Conservation (phyloP, 2,113 vertebrate genomes). For the Leucopsar rothschildi region DNA sequence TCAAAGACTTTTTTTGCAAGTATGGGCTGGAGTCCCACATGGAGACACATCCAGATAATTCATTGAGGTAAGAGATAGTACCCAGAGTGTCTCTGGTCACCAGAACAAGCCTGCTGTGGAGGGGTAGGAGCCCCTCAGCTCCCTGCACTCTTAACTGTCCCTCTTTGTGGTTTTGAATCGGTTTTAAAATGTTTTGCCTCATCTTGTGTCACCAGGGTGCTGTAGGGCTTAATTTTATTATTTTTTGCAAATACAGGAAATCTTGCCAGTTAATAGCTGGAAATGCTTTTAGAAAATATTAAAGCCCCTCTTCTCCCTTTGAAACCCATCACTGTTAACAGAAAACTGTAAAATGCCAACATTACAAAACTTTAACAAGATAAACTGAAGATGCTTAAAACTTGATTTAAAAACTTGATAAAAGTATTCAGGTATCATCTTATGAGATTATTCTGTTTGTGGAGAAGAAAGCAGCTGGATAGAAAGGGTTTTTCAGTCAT, state of each 20-base stretch:
- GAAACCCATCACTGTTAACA: background rate
- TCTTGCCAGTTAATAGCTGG: background rate
- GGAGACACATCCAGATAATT: slow-evolving; percentile 91
- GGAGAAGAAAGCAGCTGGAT: background rate
- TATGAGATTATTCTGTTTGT: background rate
- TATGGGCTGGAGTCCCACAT: slow-evolving; percentile 91
- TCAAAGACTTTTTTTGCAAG: slow-evolving; percentile 89
- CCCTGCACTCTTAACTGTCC: background rate
- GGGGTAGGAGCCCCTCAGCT: background rate
- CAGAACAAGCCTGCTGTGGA: background rate
- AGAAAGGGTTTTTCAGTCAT: background rate
- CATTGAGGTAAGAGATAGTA: slow-evolving; percentile 77
- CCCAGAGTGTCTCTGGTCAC: background rate
- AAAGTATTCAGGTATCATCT: background rate
- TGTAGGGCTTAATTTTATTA: background rate
- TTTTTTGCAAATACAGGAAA: background rate
- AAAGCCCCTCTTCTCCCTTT: background rate
- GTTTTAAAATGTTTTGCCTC: background rate
- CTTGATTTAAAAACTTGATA: background rate
- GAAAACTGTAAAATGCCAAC: background rate
- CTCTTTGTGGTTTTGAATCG: background rate
- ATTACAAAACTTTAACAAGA: background rate
- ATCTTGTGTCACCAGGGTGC: background rate
- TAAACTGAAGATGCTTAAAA: background rate
- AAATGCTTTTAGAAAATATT: background rate